These are phyloP conservation scores for Melierax canorus DNA, from an alignment of 2,113 vertebrate genomes.

Conservation along the genomic window DNA sequence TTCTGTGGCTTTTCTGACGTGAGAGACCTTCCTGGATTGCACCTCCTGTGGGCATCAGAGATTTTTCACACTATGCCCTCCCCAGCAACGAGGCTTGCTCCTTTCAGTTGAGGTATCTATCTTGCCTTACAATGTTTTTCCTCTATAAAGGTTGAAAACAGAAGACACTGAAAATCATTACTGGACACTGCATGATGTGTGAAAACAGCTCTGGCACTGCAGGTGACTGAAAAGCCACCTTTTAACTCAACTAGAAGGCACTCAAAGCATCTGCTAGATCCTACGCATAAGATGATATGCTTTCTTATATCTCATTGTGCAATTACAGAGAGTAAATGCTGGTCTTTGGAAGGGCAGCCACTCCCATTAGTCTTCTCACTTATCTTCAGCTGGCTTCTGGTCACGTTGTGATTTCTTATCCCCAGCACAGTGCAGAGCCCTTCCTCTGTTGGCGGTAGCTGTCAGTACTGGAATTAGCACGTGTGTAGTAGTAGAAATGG, in stretches of 20 bases:
- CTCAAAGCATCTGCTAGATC: background rate
- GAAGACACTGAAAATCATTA: background rate
- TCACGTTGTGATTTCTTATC: background rate
- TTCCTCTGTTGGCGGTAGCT: rapidly evolving
- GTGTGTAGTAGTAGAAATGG: rapidly evolving
- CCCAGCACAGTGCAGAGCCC: background rate
- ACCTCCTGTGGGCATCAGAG: background rate
- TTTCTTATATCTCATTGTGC: background rate
- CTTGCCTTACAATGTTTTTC: background rate
- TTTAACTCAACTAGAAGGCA: background rate
- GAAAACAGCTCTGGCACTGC: background rate
- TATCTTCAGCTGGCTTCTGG: background rate
- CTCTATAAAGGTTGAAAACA: background rate
- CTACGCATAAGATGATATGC: rapidly evolving
- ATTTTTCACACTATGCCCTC: background rate
- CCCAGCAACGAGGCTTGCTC: background rate
- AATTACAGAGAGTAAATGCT: background rate
- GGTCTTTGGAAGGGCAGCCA: background rate
- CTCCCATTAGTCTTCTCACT: background rate
- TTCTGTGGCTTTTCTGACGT: background rate
- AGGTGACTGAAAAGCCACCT: background rate
- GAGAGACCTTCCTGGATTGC: background rate
- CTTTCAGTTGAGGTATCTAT: background rate
- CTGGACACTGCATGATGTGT: background rate
- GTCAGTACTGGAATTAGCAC: background rate